Evolutionary conservation across 64 coral and sea anemone species (phyloP).

Genomic region (Stichodactyla mertensii): DNA sequence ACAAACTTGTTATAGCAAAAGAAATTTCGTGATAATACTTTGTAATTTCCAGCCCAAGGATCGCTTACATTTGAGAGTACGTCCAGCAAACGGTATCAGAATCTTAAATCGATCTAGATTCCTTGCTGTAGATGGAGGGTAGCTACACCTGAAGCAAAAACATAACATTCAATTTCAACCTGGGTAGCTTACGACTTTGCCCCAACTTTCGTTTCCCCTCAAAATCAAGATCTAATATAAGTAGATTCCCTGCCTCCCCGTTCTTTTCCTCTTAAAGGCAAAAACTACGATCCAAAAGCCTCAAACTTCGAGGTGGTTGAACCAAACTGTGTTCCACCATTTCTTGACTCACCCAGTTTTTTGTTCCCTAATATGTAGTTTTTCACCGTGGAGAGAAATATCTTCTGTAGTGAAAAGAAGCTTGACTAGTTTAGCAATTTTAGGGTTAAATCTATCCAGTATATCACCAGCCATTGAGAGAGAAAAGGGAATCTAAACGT

Average conservation of each 20-base stretch:
- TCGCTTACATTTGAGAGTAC: slow-evolving; percentile 12
- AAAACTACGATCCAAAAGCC: background rate
- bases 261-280: background rate
- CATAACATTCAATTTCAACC: background rate
- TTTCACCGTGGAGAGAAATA: slow-evolving; percentile 3
- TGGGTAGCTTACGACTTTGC: background rate
- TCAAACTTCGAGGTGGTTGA: background rate
- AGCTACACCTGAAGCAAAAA: background rate
- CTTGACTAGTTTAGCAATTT: background rate
- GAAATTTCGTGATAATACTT: too few species aligned
- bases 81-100: slow-evolving; percentile 27
- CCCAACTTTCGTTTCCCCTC: background rate
- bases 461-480: slow-evolving; percentile 27
- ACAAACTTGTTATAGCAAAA: too few species aligned
- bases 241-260: too few species aligned
- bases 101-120: slow-evolving; percentile 20
- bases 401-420: slow-evolving; percentile 12
- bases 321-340: background rate
- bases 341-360: slow-evolving; percentile 2
- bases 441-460: slow-evolving; percentile 22
- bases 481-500: background rate
- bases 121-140: slow-evolving; percentile 16
- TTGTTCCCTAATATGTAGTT: slow-evolving; percentile 1
- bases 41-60: background rate
- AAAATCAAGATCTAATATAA: background rate